Evolutionary conservation across 2,113 vertebrate genomes (phyloP), one percentile per base, ranked within the genome.

Genomic region (Salvelinus namaycush): DNA sequence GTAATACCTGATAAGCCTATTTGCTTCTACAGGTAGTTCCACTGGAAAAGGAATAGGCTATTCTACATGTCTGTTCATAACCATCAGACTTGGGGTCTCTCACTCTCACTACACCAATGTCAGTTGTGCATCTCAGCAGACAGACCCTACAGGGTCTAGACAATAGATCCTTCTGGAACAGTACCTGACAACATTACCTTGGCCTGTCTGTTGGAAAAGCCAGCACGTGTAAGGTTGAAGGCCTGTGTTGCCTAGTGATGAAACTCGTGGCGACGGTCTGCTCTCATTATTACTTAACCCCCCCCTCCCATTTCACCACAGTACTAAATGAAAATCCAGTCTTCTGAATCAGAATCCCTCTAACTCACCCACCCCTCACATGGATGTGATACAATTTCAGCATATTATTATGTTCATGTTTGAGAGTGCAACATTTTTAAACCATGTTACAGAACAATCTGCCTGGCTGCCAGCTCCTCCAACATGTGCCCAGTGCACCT

Each of bases 381-480:
- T 18, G 12, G n/a, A 70, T 48, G 20, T 31, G 18, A 24, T 22
- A 3, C 31, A 22, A 20, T 16, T 29, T 20, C 67, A 68, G 34
- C 34, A 34, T 34, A 34, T 34, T 34, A 7, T 68, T 31, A 20
- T 20, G 27, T 72, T 75, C 70, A 78, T 57, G 79, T 66, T 27
- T 29, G 64, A 72, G 59, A 7, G 69, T 5, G 49, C 49, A 72
- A 81, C 72, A 77, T 57, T 79, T 77, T 79, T 77, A 83, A 76
- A 69, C 68, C 51, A 75, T 65, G 72, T 69, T 22, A 27, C 18
- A 75, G 73, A 68, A 78, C 82, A 78, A 83, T 59, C 70, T 77
- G 54, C 29, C 65, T 74, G 76, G 73, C 79, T 78, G 73, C 78
- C 74, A 31, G 78, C 24, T 29, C 22, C 65, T 73, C 74, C 81